Evolutionary conservation across 1,140 invertebrate genomes (phyloP).

Genomic region (Brevipalpus yothersi): DNA sequence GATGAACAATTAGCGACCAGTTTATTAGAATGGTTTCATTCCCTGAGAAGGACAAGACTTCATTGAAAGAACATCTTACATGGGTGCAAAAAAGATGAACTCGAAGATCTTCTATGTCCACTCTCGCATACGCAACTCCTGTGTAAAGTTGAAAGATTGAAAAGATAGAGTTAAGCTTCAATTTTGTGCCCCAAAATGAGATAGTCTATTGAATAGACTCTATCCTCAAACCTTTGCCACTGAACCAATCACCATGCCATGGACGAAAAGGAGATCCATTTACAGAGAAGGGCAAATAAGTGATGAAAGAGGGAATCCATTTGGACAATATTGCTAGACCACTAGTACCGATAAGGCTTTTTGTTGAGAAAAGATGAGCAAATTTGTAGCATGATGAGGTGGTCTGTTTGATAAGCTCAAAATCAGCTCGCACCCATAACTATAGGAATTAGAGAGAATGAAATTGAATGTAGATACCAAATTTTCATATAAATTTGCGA

Average conservation of each 20-base stretch:
- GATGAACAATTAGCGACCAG: neutral
- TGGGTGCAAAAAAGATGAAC: conserved; percentile 10
- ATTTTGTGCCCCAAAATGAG: too few species aligned
- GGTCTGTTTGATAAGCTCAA: conserved; percentile 6
- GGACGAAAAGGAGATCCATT: conserved; percentile 10
- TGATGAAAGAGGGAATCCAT: conserved; percentile 6
- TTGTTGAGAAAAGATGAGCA: conserved; percentile 9
- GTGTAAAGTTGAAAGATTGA: too few species aligned
- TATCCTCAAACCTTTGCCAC: conserved; percentile 9
- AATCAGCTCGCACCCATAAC: conserved; percentile 9
- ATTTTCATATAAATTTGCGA: neutral
- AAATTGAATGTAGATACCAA: too few species aligned
- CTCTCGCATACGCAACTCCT: conserved; percentile 7
- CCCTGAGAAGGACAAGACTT: neutral
- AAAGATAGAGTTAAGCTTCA: too few species aligned
- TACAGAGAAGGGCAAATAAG: conserved; percentile 8
- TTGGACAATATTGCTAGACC: conserved; percentile 8
- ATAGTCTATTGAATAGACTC: too few species aligned
- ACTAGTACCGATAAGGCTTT: conserved; percentile 8
- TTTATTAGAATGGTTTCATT: too few species aligned
- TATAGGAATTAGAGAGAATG: neutral
- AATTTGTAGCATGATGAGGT: conserved; percentile 5
- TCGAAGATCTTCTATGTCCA: conserved; percentile 3
- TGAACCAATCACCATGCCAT: conserved; percentile 10
- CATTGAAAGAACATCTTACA: neutral